A percentile compares a stretch with the other conserved stretches of the same genome.
phyloP scores from a whole-genome alignment of 2,888 invertebrate species.

The Suillia variegata region DNA sequence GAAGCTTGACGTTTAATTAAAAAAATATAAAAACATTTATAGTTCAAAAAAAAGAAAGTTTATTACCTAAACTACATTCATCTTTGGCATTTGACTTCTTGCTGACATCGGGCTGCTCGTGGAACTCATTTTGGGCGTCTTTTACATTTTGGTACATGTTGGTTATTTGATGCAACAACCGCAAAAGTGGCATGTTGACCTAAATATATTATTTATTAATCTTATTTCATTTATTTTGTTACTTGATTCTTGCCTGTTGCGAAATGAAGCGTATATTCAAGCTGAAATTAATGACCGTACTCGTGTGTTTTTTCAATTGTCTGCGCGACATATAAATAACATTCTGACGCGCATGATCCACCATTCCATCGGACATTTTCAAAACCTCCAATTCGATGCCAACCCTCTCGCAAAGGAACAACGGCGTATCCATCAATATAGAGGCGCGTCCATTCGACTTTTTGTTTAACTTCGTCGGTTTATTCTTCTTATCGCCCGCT shows the following conservation, averaged over 20 bases:
- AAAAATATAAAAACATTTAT: neutral
- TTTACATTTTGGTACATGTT: slow-evolving; percentile 98
- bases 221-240: neutral
- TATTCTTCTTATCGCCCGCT: slow-evolving; percentile 66
- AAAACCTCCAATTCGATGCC: slow-evolving; percentile 87
- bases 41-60: neutral
- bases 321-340: slow-evolving; percentile 85
- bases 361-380: slow-evolving; percentile 87
- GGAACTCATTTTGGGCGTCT: slow-evolving; percentile 89
- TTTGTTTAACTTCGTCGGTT: slow-evolving; percentile 51
- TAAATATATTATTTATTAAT: slow-evolving; percentile 39
- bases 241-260: slow-evolving; percentile 71
- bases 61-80: slow-evolving; percentile 67
- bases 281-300: slow-evolving; percentile 89
- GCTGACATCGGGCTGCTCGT: slow-evolving; percentile 68
- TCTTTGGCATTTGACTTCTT: slow-evolving; percentile 64
- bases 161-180: slow-evolving; percentile 92
- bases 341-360: slow-evolving; percentile 83
- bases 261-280: slow-evolving; percentile 87
- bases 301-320: slow-evolving; percentile 88
- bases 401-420: slow-evolving; percentile 91
- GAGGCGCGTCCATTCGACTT: slow-evolving; percentile 48
- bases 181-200: slow-evolving; percentile 92
- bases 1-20: slow-evolving; percentile 42
- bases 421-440: slow-evolving; percentile 66